phyloP scores from a whole-genome alignment of 2,797 vertebrate genomes.

The Gephyroberyx darwinii region DNA sequence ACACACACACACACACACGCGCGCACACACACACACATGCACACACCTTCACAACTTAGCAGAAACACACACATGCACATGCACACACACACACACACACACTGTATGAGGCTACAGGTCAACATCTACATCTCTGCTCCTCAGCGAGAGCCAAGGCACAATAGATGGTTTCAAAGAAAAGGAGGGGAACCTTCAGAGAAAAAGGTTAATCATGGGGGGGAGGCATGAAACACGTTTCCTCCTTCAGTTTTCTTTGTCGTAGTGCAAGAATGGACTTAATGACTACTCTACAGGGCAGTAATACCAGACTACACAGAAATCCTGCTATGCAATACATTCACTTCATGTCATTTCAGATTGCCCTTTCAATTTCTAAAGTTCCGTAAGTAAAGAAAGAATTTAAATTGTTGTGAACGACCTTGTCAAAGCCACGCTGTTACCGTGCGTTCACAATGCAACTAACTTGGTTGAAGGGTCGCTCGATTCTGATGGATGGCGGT shows the following conservation, averaged over 20 bases:
- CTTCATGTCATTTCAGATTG: constrained; percentile 1
- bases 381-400: too few relatives aligned
- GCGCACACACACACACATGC: constrained; percentile 14
- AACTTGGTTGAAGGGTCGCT: too few relatives aligned
- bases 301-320: constrained; percentile 10
- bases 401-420: too few relatives aligned
- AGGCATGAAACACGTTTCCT: constrained; percentile 10
- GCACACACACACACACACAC: constrained; percentile 11
- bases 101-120: not conserved
- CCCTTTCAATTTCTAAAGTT: not conserved
- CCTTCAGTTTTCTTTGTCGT: not conserved
- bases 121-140: constrained; percentile 2
- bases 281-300: constrained; percentile 31
- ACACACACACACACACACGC: constrained; percentile 17
- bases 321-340: constrained; percentile 19
- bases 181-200: not conserved
- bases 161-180: constrained; percentile 8
- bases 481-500: too few relatives aligned
- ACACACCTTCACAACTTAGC: not conserved
- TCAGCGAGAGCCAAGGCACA: not conserved
- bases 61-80: constrained; percentile 11
- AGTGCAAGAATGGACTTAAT: constrained; percentile 24
- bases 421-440: too few relatives aligned
- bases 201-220: constrained; percentile 27
- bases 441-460: too few relatives aligned